Evolutionary conservation across 2,113 vertebrate genomes (phyloP).

Genomic region (Columbina picui): DNA sequence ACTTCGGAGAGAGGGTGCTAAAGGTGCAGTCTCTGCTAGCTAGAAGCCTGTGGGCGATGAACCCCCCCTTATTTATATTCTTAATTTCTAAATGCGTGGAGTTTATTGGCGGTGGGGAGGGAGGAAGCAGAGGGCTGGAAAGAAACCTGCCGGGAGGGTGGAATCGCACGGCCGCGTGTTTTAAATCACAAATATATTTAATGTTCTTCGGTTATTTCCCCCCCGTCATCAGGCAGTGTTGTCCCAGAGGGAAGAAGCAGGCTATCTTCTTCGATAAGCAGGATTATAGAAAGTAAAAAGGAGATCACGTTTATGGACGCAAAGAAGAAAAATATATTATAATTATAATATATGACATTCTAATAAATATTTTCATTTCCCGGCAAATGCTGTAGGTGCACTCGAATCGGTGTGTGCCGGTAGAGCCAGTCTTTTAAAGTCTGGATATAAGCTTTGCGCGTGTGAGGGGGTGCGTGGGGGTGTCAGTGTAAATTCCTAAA

Average conservation of each 20-base stretch:
- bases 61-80: neutral
- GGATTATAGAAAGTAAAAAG: slow-evolving; percentile 58
- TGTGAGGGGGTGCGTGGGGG: neutral
- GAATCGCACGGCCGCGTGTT: neutral
- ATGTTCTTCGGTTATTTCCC: slow-evolving; percentile 26
- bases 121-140: neutral
- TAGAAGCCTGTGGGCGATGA: neutral
- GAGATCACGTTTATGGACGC: neutral
- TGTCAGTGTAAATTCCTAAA: slow-evolving; percentile 57
- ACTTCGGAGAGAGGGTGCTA: slow-evolving; percentile 9
- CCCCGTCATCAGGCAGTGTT: neutral
- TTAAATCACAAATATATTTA: slow-evolving; percentile 56
- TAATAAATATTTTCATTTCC: slow-evolving; percentile 27
- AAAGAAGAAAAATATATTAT: neutral
- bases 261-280: slow-evolving; percentile 10
- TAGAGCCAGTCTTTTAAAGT: slow-evolving; percentile 22
- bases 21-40: neutral
- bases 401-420: neutral
- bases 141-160: neutral
- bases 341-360: neutral
- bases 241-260: slow-evolving; percentile 47
- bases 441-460: neutral
- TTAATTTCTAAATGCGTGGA: neutral
- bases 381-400: neutral
- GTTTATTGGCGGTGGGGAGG: neutral